A percentile compares a stretch with the other conserved stretches of the same genome.
Evolutionary conservation across 2,113 vertebrate genomes (phyloP).

Genomic region (Eolophus roseicapilla): DNA sequence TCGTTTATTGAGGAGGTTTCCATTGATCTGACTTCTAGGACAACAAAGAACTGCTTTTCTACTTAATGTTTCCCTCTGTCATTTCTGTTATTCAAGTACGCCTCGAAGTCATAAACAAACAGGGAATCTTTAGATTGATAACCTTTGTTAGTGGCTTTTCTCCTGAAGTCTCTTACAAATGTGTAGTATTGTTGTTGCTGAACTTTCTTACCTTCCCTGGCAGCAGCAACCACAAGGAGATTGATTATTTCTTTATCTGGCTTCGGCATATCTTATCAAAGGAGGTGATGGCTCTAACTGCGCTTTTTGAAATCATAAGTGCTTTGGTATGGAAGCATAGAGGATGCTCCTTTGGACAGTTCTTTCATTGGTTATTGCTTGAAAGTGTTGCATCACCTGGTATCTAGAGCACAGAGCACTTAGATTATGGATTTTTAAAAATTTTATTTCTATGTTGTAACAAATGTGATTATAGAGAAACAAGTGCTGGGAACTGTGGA

Average conservation of each 20-base stretch:
- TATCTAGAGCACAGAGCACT: neutral
- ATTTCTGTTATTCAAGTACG: neutral
- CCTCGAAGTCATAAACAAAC: neutral
- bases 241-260: neutral
- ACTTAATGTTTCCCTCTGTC: neutral
- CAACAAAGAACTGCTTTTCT: neutral
- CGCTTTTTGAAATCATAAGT: neutral
- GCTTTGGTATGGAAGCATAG: neutral
- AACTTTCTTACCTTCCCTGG: neutral
- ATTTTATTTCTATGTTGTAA: neutral
- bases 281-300: neutral
- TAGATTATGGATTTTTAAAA: neutral
- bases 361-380: neutral
- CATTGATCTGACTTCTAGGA: neutral
- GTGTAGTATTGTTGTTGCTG: neutral
- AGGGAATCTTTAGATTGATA: neutral
- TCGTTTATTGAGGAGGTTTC: neutral
- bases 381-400: neutral
- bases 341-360: neutral
- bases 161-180: neutral
- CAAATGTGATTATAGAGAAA: neutral
- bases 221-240: neutral
- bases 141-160: neutral
- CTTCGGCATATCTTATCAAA: neutral
- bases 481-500: neutral